Conservation (phyloP, 2,888 invertebrate genomes). For the Epirrita christyi region DNA sequence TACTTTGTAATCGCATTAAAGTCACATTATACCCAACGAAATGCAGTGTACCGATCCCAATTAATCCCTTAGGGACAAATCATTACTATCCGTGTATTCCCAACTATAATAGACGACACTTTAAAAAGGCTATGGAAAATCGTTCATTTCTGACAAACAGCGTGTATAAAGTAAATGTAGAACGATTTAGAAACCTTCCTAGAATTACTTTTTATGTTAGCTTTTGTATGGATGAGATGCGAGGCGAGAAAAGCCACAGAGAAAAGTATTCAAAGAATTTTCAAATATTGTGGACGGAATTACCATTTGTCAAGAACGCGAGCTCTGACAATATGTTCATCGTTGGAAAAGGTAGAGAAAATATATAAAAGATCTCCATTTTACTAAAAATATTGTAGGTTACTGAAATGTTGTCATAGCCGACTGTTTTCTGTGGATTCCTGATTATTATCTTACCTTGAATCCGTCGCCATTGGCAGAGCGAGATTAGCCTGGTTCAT, state of each 20-base stretch:
- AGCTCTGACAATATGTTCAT: no score
- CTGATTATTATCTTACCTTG: not conserved
- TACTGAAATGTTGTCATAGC: not conserved
- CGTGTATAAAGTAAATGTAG: not conserved
- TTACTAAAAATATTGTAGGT: no score
- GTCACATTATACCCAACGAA: slow-evolving; percentile 14
- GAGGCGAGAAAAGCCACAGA: no score
- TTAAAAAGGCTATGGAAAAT: no score
- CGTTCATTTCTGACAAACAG: not conserved
- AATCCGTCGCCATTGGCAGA: not conserved
- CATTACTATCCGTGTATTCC: slow-evolving; percentile 8
- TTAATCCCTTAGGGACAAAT: slow-evolving; percentile 9
- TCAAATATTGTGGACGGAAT: no score
- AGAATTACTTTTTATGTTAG: no score
- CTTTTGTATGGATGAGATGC: no score
- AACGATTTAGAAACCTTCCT: no score
- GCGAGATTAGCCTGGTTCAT: slow-evolving; percentile 7
- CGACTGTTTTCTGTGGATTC: not conserved
- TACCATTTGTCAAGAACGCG: no score
- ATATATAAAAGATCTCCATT: no score
- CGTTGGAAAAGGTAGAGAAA: no score
- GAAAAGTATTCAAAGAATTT: no score
- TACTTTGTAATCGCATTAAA: slow-evolving; percentile 12
- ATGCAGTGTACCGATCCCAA: slow-evolving; percentile 7
- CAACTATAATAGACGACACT: slow-evolving; percentile 3